Evolutionary conservation across 2,888 invertebrate genomes (phyloP).

Genomic region (Synergus gifuensis): DNA sequence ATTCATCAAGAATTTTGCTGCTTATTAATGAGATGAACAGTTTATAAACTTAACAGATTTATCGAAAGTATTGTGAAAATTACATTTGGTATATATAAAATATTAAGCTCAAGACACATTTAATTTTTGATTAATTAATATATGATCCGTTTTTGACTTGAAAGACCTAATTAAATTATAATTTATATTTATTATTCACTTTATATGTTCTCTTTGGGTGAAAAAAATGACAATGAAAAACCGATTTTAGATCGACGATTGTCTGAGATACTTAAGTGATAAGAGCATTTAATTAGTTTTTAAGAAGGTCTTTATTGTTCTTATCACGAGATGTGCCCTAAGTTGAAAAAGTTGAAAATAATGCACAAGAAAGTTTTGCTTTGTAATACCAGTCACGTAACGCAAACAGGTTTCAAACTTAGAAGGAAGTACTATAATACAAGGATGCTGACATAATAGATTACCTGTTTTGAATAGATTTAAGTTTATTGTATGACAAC

Average conservation of each 20-base stretch:
- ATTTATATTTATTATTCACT: no score
- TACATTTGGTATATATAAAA: no score
- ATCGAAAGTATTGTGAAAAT: no score
- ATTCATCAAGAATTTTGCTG: background rate
- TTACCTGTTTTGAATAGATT: background rate
- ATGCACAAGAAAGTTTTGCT: slow-evolving; percentile 19
- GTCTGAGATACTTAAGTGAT: background rate
- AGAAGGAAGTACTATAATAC: background rate
- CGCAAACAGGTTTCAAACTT: slow-evolving; percentile 27
- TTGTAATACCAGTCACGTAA: slow-evolving; percentile 34
- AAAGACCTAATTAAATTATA: no score
- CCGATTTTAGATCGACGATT: background rate
- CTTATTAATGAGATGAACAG: no score
- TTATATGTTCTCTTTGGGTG: no score
- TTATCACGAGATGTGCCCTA: background rate
- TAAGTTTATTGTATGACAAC: background rate
- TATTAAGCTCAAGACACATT: no score
- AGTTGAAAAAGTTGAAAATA: slow-evolving; percentile 14
- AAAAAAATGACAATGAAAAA: background rate
- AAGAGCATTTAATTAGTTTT: slow-evolving; percentile 25
- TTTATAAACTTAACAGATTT: no score
- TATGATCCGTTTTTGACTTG: no score
- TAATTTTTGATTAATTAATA: no score
- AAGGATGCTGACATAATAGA: slow-evolving; percentile 8
- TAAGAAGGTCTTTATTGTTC: background rate